Base-by-base conservation (phyloP, 2,888 invertebrate species). In the Ypsolopha sequella region DNA sequence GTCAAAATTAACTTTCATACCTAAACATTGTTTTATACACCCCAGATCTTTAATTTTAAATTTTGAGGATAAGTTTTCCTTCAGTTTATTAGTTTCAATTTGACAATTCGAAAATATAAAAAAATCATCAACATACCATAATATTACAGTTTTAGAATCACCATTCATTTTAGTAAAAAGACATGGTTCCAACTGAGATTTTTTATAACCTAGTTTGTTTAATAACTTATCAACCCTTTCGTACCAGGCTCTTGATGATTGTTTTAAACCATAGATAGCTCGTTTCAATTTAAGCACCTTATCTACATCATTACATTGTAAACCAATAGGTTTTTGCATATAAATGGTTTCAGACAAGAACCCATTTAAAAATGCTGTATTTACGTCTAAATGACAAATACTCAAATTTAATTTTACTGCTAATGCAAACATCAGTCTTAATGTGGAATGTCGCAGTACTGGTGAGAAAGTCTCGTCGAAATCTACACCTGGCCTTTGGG, bases 1-100 rank as follows among this genome's bases (percentile, higher is more conserved):
- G n/a, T 41, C n/a, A 9, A 41, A 6, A n/a, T 6, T 11, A 9
- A 41, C 41, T 44, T 41, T 49, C 14, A 50, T n/a, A 34, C 50
- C 50, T 14, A 50, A 14, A 35, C 50, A 50, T 8, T 60, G 43
- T 50, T 50, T 53, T 8, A 60, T 41, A 11, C 57, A 54, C 7
- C 58, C 57, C 35, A 57, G 51, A 45, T 56, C 43, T 51, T 58
- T 58, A 11, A 58, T 57, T 41, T 53, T 56, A 54, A 59, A 59
- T 41, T 54, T 54, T 6, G n/a, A n/a, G 6, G n/a, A 9, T n/a
- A 41, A 11, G 6, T 6, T 11, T n/a, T 41, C n/a, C 10, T n/a
- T 11, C n/a, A 41, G n/a, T 11, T 41, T 6, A 9, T 41, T 11
- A 41, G 41, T 41, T n/a, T 9, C 41, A 6, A 6, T 41, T n/a